A percentile compares a stretch with the other conserved stretches of the same genome.
These are phyloP conservation scores for Aurelia sp. DNA, from an alignment of 30 jellyfish, hydroid and myxozoan genomes.

Conservation along the genomic window DNA sequence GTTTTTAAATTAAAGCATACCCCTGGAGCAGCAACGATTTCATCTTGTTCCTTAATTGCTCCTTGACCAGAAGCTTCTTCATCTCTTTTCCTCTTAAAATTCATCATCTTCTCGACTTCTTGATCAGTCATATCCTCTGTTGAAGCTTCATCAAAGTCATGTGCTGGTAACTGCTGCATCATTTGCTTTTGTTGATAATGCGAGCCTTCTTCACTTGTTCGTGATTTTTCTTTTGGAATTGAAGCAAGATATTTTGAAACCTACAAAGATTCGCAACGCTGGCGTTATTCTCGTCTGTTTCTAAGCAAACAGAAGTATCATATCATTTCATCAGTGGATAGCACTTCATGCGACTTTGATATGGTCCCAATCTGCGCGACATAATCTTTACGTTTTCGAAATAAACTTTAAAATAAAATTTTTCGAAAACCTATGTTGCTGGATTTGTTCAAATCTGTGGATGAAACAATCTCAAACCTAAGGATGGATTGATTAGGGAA, in stretches of 20 bases:
- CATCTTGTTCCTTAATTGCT: conserved; percentile 74
- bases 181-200: conserved; percentile 78
- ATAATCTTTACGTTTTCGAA: too few relatives aligned
- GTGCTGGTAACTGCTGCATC: conserved; percentile 91
- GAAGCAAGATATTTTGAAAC: conserved; percentile 77
- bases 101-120: conserved; percentile 73
- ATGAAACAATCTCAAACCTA: too few relatives aligned
- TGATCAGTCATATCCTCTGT: conserved; percentile 73
- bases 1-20: conserved; percentile 59
- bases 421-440: too few relatives aligned
- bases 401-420: too few relatives aligned
- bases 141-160: conserved; percentile 74
- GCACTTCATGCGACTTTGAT: too few relatives aligned
- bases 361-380: too few relatives aligned
- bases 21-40: conserved; percentile 48
- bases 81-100: conserved; percentile 73
- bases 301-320: too few relatives aligned
- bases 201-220: conserved; percentile 65
- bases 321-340: too few relatives aligned
- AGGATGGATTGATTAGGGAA: too few relatives aligned
- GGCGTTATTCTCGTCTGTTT: too few relatives aligned
- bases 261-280: conserved; percentile 30
- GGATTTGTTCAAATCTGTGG: too few relatives aligned
- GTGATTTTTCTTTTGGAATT: conserved; percentile 84
- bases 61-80: conserved; percentile 96